Evolutionary conservation across 2,113 vertebrate species (phyloP), one percentile per base, ranked within the genome.

Genomic region (Eolophus roseicapilla): DNA sequence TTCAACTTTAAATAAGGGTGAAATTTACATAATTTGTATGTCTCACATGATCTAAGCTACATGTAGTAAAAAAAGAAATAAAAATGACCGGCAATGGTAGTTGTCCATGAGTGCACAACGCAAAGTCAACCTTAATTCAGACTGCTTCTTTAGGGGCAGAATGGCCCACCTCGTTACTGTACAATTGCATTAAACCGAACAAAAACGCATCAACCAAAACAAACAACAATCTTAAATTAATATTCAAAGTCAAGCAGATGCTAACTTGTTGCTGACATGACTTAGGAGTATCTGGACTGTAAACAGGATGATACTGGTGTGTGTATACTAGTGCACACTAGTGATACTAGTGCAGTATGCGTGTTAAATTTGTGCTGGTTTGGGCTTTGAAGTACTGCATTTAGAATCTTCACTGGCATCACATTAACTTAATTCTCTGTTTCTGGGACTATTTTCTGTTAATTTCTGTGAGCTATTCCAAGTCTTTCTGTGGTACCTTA

Each of bases 11-110:
- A 80, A 70, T 59, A 46, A 43, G 9, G 17, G 5, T 50, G 33
- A 57, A 57, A 29, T 50, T 55, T 73, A n/a, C 11, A 19, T 37
- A 47, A 17, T 31, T 64, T 55, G 5, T 46, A 20, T 57, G 16
- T 33, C 29, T 82, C 50, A 17, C 1, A 19, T 50, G 29, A 52
- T 86, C 29, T 27, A 63, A 73, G 29, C 17, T 68, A n/a, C 11
- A 43, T 13, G 46, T 52, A 47, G 25, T 41, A 37, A 33, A 47
- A 70, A 67, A 43, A 49, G 19, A 29, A 65, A 9, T 20, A 52
- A 37, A 29, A 29, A 6, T 31, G 37, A 39, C 7, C 0, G 0
- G 3, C n/a, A 12, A 7, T 4, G 7, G 17, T 39, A 7, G 4
- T 39, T 89, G 33, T 20, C 28, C 6, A 3, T 21, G 24, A n/a